Conservation (phyloP, 1,140 invertebrate genomes). For the Penaeus japonicus region DNA sequence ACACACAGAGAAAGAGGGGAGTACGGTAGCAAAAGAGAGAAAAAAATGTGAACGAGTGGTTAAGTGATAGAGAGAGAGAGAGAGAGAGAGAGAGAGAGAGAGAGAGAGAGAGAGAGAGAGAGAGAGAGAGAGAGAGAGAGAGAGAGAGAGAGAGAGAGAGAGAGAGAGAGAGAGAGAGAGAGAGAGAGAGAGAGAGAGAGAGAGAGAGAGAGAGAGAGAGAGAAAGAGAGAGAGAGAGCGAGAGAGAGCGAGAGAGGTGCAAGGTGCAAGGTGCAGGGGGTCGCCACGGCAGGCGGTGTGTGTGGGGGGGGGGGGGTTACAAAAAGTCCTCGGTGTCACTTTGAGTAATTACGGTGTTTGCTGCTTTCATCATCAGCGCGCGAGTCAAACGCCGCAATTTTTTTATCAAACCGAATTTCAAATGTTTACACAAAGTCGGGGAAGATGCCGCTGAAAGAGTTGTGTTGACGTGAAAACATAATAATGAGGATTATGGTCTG, state of each 20-base stretch:
- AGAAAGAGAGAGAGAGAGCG: too few species aligned
- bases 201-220: not conserved
- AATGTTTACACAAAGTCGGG: too few species aligned
- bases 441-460: too few species aligned
- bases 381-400: too few species aligned
- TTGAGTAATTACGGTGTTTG: too few species aligned
- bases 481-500: too few species aligned
- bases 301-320: not conserved
- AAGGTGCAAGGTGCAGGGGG: too few species aligned
- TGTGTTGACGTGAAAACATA: too few species aligned
- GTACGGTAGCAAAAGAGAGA: not conserved
- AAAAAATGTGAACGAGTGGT: not conserved
- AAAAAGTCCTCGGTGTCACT: too few species aligned
- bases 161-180: not conserved
- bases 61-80: not conserved
- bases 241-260: too few species aligned
- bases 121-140: not conserved
- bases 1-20: not conserved
- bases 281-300: not conserved
- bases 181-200: not conserved
- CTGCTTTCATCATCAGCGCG: too few species aligned
- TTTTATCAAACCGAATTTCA: too few species aligned
- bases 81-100: not conserved
- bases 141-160: not conserved
- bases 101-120: not conserved